These are phyloP conservation scores for Hermetia illucens DNA, from an alignment of 1,140 invertebrate species.

Conservation along the genomic window DNA sequence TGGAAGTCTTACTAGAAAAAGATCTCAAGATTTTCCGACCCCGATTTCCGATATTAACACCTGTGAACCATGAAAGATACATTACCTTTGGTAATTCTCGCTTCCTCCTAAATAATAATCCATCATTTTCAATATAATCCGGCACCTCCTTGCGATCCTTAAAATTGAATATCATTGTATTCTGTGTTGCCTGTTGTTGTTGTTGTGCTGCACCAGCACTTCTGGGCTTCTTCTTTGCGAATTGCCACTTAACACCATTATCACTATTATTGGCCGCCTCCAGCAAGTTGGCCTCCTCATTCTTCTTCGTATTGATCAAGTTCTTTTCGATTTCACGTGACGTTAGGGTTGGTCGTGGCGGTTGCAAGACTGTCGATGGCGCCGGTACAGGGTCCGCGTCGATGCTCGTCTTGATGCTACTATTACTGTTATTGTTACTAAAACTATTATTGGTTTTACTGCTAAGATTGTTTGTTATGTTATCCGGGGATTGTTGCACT, in stretches of 20 bases:
- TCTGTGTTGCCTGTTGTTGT: slow-evolving; percentile 20
- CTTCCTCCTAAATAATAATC: slow-evolving; percentile 50
- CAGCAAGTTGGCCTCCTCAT: slow-evolving; percentile 12
- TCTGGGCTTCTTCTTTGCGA: too few species aligned
- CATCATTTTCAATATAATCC: slow-evolving; percentile 82
- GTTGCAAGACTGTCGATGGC: slow-evolving; percentile 18
- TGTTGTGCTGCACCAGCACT: slow-evolving; percentile 5
- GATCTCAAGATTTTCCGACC: too few species aligned
- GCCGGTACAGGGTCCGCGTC: too few species aligned
- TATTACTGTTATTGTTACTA: not conserved
- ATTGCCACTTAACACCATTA: slow-evolving; percentile 14
- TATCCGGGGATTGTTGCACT: too few species aligned
- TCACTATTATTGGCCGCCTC: slow-evolving; percentile 17
- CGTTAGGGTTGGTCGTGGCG: slow-evolving; percentile 35
- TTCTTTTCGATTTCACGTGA: slow-evolving; percentile 55
- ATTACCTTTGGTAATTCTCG: slow-evolving; percentile 57
- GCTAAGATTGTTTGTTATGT: not conserved
- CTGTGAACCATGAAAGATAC: too few species aligned
- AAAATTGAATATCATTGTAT: slow-evolving; percentile 77
- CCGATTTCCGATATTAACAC: too few species aligned
- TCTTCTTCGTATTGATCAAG: slow-evolving; percentile 51
- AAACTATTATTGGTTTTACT: not conserved
- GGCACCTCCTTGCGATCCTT: slow-evolving; percentile 68
- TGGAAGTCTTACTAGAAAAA: too few species aligned
- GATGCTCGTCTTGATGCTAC: slow-evolving; percentile 9